phyloP scores from a whole-genome alignment of 1,140 invertebrate genomes.

The Bombus difficillimus region DNA sequence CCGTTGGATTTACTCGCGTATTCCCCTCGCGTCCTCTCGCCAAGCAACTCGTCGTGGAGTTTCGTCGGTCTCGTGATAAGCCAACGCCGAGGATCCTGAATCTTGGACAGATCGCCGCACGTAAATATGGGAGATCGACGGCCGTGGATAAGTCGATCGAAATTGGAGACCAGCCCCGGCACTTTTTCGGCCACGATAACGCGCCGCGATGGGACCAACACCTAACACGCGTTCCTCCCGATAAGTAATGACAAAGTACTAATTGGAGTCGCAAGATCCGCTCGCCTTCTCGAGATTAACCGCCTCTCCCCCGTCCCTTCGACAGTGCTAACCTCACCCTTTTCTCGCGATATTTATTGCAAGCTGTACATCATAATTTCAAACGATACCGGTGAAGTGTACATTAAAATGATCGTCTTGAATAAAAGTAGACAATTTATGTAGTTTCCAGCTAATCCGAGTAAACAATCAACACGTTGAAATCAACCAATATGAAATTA shows the following conservation, averaged over 20 bases:
- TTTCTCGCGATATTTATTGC: not conserved
- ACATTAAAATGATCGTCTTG: not conserved
- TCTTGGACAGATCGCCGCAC: slow-evolving; percentile 34
- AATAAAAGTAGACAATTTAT: too few species aligned
- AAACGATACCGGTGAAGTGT: not conserved
- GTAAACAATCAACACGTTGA: too few species aligned
- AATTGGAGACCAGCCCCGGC: slow-evolving; percentile 42
- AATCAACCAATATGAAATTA: too few species aligned
- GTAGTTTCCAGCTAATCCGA: too few species aligned
- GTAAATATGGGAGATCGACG: slow-evolving; percentile 57
- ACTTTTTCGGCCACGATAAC: not conserved
- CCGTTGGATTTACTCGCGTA: slow-evolving; percentile 52
- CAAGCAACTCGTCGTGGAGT: not conserved
- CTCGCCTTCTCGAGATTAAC: not conserved
- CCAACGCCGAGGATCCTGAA: slow-evolving; percentile 14
- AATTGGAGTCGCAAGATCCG: slow-evolving; percentile 10
- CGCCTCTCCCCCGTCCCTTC: too few species aligned
- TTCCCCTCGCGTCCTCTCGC: slow-evolving; percentile 4
- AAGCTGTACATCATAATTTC: not conserved
- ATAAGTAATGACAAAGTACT: slow-evolving; percentile 33
- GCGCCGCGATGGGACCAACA: not conserved
- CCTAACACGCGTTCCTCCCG: not conserved
- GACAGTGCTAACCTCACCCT: not conserved
- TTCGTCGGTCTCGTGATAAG: slow-evolving; percentile 38
- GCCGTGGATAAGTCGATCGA: slow-evolving; percentile 51